Evolutionary conservation across 2,113 vertebrate species (phyloP).

Genomic region (Muntiacus reevesi): DNA sequence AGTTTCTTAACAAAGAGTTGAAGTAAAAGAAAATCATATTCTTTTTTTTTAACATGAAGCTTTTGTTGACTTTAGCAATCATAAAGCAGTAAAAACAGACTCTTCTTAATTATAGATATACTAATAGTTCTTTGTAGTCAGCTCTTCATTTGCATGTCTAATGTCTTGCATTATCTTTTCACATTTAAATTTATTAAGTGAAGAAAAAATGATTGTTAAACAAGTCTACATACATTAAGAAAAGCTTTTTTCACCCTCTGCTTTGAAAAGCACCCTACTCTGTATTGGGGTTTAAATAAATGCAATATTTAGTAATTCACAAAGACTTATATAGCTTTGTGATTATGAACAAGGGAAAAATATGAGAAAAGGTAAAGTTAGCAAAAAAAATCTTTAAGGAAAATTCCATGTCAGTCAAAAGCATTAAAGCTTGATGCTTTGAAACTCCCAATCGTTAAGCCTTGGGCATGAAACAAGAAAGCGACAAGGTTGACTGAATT

Average conservation of each 20-base stretch:
- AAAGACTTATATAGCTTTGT: constrained; percentile 76
- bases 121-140: constrained; percentile 64
- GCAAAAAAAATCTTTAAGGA: constrained; percentile 76
- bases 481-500: constrained; percentile 78
- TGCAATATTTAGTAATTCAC: constrained; percentile 80
- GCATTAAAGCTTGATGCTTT: constrained; percentile 82
- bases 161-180: constrained; percentile 65
- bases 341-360: constrained; percentile 76
- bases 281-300: constrained; percentile 67
- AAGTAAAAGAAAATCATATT: constrained; percentile 54
- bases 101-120: constrained; percentile 71
- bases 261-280: constrained; percentile 71
- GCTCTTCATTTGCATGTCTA: constrained; percentile 53
- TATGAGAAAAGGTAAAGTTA: constrained; percentile 78
- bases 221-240: constrained; percentile 56
- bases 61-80: constrained; percentile 66
- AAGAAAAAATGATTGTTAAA: constrained; percentile 69
- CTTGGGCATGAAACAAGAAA: constrained; percentile 81
- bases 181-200: constrained; percentile 65
- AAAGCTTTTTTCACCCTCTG: constrained; percentile 50
- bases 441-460: constrained; percentile 79
- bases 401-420: constrained; percentile 78
- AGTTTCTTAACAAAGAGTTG: constrained; percentile 35
- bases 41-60: constrained; percentile 42
- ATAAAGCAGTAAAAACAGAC: constrained; percentile 61